Conservation (phyloP, 2,113 vertebrate species). For the Odontophorus gujanensis region DNA sequence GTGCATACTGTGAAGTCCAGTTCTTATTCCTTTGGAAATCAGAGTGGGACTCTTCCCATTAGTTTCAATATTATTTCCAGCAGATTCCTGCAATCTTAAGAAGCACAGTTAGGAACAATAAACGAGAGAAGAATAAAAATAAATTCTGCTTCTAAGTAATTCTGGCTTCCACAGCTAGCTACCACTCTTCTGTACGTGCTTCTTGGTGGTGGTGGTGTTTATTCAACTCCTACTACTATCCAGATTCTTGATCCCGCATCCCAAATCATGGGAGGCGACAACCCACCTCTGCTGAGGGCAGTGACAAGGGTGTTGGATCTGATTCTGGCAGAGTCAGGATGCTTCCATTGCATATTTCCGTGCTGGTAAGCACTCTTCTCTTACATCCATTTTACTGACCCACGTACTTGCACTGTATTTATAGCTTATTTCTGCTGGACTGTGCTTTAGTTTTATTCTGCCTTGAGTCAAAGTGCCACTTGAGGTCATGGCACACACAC, state of each 20-base stretch:
- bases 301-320: background rate
- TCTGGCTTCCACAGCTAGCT: background rate
- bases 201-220: background rate
- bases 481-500: background rate
- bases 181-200: background rate
- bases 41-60: background rate
- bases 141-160: background rate
- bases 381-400: background rate
- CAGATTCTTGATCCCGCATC: background rate
- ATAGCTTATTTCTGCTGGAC: background rate
- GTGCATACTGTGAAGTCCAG: background rate
- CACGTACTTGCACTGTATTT: background rate
- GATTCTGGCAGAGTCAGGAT: constrained; percentile 5
- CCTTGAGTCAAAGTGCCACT: background rate
- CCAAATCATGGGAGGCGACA: background rate
- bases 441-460: background rate
- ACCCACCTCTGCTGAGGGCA: background rate
- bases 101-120: background rate
- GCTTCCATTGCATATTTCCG: background rate
- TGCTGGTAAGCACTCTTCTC: background rate
- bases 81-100: background rate
- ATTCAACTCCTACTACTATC: background rate
- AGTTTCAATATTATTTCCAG: background rate
- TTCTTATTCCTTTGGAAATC: background rate
- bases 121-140: background rate